These are phyloP conservation scores for Scaptomyza polygonia DNA, from an alignment of 2,888 invertebrate species.

Conservation along the genomic window DNA sequence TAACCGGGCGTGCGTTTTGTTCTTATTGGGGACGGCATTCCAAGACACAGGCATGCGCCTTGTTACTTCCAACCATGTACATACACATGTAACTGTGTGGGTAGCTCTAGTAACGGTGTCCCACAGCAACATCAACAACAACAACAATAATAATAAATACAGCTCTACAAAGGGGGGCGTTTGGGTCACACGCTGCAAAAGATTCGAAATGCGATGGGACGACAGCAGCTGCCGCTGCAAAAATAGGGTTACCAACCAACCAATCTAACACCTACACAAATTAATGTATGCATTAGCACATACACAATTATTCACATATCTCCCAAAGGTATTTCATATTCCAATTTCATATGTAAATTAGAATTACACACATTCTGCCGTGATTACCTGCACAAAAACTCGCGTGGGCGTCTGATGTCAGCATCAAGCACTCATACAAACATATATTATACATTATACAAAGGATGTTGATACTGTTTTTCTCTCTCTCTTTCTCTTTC, in stretches of 20 bases:
- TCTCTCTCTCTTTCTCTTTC: conserved; percentile 8
- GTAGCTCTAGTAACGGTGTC: conserved; percentile 52
- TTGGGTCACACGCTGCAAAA: conserved; percentile 70
- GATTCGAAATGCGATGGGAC: conserved; percentile 58
- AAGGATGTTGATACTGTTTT: conserved; percentile 49
- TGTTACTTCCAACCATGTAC: conserved; percentile 38
- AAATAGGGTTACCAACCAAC: conserved; percentile 42
- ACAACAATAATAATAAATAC: conserved; percentile 29
- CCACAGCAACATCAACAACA: conserved; percentile 30
- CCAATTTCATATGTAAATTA: conserved; percentile 60
- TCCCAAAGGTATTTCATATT: conserved; percentile 21
- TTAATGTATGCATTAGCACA: conserved; percentile 12
- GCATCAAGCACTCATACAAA: conserved; percentile 25
- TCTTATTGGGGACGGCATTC: conserved; percentile 57
- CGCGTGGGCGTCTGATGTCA: conserved; percentile 42
- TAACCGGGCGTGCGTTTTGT: conserved; percentile 62
- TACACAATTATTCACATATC: conserved; percentile 11
- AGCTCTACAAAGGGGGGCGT: conserved; percentile 66
- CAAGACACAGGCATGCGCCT: conserved; percentile 63
- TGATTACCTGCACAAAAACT: conserved; percentile 16
- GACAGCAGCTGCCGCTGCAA: conserved; percentile 28
- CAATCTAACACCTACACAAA: conserved; percentile 25
- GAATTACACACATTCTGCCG: conserved; percentile 14
- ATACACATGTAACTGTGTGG: conserved; percentile 33
- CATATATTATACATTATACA: conserved; percentile 9